Evolutionary conservation across 2,888 invertebrate species (phyloP).

Genomic region (Clistopyga incitator): DNA sequence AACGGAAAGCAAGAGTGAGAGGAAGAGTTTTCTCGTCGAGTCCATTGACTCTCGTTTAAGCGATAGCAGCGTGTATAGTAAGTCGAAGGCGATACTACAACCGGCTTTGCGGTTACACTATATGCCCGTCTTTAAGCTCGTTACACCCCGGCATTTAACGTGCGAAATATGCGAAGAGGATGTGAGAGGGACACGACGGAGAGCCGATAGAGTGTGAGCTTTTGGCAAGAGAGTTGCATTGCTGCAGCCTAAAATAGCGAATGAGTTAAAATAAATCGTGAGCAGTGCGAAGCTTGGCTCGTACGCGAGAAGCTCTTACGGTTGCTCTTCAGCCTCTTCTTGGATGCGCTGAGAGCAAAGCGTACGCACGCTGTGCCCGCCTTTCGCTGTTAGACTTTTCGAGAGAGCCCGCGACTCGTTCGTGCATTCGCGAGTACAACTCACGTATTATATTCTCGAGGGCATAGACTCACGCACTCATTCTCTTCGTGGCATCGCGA

Average conservation of each 20-base stretch:
- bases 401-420: neutral
- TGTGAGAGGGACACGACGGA: neutral
- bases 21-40: slow-evolving; percentile 9
- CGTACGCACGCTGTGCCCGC: neutral
- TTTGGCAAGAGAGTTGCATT: slow-evolving; percentile 59
- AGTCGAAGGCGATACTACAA: neutral
- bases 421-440: neutral
- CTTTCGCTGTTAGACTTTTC: neutral
- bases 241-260: slow-evolving; percentile 60
- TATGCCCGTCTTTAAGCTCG: slow-evolving; percentile 34
- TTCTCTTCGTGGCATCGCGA: slow-evolving; percentile 5
- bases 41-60: slow-evolving; percentile 52
- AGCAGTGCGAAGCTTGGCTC: slow-evolving; percentile 19
- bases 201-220: slow-evolving; percentile 6
- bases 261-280: slow-evolving; percentile 57
- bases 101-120: neutral
- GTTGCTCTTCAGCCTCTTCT: slow-evolving; percentile 2
- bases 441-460: slow-evolving; percentile 11
- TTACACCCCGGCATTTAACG: slow-evolving; percentile 55
- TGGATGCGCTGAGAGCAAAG: neutral
- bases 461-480: slow-evolving; percentile 2
- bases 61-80: slow-evolving; percentile 25
- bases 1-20: neutral
- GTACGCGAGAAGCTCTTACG: neutral
- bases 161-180: slow-evolving; percentile 6